phyloP scores from a whole-genome alignment of 1,140 invertebrate genomes.

The Trypoxylus dichotomus region DNA sequence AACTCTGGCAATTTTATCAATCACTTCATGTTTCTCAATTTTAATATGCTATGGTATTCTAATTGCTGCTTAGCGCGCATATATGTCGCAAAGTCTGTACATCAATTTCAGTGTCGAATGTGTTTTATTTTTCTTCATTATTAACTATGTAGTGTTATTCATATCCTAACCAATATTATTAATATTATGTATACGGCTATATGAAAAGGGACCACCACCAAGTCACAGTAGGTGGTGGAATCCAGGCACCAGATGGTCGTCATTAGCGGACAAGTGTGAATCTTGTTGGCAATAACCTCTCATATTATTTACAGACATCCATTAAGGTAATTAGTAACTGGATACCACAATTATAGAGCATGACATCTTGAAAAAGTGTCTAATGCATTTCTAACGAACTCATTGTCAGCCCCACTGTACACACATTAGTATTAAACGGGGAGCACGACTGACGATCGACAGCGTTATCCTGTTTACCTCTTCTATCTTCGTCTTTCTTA shows the following conservation, averaged over 20 bases:
- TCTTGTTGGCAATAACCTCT: slow-evolving; percentile 30
- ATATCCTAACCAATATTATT: background rate
- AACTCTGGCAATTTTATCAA: no score
- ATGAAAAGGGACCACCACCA: slow-evolving; percentile 28
- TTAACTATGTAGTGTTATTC: no score
- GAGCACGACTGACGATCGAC: slow-evolving; percentile 10
- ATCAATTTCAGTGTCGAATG: no score
- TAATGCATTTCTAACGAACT: slow-evolving; percentile 35
- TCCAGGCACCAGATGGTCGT: slow-evolving; percentile 37
- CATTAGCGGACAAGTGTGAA: slow-evolving; percentile 43
- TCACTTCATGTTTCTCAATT: no score
- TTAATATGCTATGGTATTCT: no score
- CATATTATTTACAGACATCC: slow-evolving; percentile 40
- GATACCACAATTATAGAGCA: slow-evolving; percentile 41
- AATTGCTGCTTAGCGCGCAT: no score
- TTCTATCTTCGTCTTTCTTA: no score
- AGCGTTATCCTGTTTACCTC: background rate
- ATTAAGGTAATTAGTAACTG: slow-evolving; percentile 45
- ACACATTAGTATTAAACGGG: slow-evolving; percentile 31
- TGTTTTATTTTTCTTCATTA: no score
- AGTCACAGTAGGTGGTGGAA: slow-evolving; percentile 29
- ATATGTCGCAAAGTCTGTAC: no score
- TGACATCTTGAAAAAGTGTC: slow-evolving; percentile 36
- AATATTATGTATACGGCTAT: background rate
- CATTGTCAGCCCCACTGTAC: slow-evolving; percentile 14